These are phyloP conservation scores for Crotalus helleri DNA, from an alignment of 2,113 vertebrate genomes.

Conservation along the genomic window DNA sequence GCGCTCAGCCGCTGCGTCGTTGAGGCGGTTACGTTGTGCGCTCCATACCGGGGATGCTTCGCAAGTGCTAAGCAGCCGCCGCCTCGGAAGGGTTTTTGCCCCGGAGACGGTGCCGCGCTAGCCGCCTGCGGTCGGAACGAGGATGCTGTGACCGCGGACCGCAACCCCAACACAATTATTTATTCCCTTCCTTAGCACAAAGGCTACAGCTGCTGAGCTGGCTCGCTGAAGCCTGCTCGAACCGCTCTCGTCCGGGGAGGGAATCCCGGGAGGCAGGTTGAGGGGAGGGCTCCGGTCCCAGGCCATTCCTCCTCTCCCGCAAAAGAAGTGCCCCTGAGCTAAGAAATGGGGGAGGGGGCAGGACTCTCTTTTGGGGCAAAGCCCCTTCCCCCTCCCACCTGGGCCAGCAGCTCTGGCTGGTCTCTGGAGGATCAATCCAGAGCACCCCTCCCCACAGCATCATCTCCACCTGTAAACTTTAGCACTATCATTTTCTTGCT, in stretches of 20 bases:
- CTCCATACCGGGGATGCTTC: neutral
- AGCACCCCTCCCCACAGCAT: neutral
- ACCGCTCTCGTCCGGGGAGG: neutral
- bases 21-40: neutral
- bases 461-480: constrained; percentile 14
- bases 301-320: neutral
- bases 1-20: neutral
- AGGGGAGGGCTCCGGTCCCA: neutral
- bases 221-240: neutral
- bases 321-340: neutral
- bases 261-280: neutral
- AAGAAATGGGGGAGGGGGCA: neutral
- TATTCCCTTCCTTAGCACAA: neutral
- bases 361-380: no score
- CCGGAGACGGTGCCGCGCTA: neutral
- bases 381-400: neutral
- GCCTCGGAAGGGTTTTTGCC: neutral
- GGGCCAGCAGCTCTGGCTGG: neutral
- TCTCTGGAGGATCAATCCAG: neutral
- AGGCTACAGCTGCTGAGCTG: neutral
- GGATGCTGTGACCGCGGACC: neutral
- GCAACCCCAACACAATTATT: neutral
- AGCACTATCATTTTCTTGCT: constrained; percentile 20
- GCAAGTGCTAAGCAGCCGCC: neutral
- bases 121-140: neutral